Evolutionary conservation across 2,113 vertebrate species (phyloP), one percentile per base, ranked within the genome.

Genomic region (Micromys minutus): DNA sequence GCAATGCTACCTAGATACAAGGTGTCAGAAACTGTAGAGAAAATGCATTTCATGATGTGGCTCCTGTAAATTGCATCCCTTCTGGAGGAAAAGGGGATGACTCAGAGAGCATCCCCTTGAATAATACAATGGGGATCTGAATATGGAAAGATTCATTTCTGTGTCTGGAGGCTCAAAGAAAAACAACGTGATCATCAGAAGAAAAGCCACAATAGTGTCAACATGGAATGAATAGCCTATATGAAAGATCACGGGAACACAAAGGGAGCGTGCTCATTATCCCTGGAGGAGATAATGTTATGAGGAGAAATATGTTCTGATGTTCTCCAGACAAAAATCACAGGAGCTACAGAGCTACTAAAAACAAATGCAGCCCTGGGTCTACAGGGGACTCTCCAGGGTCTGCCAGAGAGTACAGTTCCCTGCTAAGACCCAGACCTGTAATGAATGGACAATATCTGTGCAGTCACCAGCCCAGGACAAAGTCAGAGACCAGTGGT

Each of bases 111-210:
- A 29, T 34, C 50, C 29, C 75, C 0, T 22, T 29, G 69, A 45
- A 74, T 29, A 19, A 21, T 39, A 3, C 16, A 61, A 9, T 59
- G 3, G n/a, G 75, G 57, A 39, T 24, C 74, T 42, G 47, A 61
- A 42, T 65, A 63, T 42, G 52, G 11, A 36, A 94, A 71, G 55
- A 89, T 22, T 81, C 72, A 50, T 50, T 95, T 93, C 59, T 89
- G 22, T 85, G 22, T 71, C 74, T n/a, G 72, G 86, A 85, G 80
- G 55, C 21, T 72, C 76, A 91, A 86, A 92, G 36, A 13, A 88
- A 79, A 72, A 31, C 26, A 59, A 77, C 4, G 26, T 8, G 50
- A 63, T 7, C 22, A 67, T 31, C 36, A 80, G 59, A 75, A 80
- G 17, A 50, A 15, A 80, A 90, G 65, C 15, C 26, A 74, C 39